Conservation (phyloP, 2,113 vertebrate genomes). For the Peucedramus taeniatus region DNA sequence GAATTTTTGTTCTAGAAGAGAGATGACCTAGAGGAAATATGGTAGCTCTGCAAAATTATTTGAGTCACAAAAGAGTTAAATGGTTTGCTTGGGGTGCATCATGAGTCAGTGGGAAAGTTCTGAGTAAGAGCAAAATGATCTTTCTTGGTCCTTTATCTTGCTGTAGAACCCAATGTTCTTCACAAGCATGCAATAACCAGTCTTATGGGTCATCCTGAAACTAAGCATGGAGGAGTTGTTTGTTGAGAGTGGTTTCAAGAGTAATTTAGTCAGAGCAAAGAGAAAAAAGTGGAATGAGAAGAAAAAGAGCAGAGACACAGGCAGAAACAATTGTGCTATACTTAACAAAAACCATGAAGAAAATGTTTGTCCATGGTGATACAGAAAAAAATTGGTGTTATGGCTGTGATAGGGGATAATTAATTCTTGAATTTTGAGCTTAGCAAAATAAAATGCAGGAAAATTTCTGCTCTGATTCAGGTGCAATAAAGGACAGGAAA, state of each 20-base stretch:
- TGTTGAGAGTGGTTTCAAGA: background rate
- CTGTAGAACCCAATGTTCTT: background rate
- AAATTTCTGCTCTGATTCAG: background rate
- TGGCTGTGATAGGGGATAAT: background rate
- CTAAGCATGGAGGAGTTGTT: background rate
- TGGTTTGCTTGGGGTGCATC: background rate
- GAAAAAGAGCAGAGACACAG: background rate
- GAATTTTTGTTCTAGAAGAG: background rate
- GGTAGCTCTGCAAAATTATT: background rate
- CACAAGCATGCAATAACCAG: background rate
- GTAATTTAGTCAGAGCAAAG: background rate
- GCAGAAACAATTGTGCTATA: background rate
- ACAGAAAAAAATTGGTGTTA: background rate
- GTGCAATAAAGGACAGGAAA: background rate
- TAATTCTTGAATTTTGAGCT: background rate
- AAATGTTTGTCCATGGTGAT: background rate
- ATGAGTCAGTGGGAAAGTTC: background rate
- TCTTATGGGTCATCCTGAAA: background rate
- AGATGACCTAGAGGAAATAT: background rate
- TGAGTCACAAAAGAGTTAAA: background rate
- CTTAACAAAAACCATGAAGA: background rate
- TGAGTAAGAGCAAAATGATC: background rate
- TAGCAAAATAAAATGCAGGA: background rate
- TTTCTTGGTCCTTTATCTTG: background rate
- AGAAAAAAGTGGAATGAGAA: background rate